phyloP scores from a whole-genome alignment of 2,113 vertebrate species.

The Callorhinus ursinus region DNA sequence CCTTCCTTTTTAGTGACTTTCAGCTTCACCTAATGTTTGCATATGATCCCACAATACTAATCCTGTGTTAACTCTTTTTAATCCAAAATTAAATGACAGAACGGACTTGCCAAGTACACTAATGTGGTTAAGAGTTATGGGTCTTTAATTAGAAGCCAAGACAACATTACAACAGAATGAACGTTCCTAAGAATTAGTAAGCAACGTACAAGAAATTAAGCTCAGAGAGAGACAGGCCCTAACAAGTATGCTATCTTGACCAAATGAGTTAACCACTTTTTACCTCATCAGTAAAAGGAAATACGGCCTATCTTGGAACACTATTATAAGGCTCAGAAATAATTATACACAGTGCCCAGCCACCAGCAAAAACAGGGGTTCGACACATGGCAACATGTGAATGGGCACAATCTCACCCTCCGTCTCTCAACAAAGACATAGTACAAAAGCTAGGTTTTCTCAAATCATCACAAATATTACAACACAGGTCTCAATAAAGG shows the following conservation, averaged over 20 bases:
- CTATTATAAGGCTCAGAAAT: neutral
- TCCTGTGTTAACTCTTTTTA: neutral
- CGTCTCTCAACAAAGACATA: neutral
- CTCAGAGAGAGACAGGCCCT: neutral
- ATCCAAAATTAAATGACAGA: neutral
- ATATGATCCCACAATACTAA: neutral
- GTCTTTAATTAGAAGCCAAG: neutral
- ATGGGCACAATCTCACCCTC: neutral
- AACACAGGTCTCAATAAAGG: neutral
- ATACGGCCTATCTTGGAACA: neutral
- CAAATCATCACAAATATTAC: neutral
- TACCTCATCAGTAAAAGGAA: neutral
- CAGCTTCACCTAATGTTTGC: neutral
- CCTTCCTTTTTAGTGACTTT: neutral
- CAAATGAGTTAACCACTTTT: neutral
- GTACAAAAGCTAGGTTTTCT: neutral
- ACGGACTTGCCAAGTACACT: neutral
- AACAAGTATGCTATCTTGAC: neutral
- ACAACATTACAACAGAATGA: neutral
- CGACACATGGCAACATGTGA: neutral
- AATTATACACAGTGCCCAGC: neutral
- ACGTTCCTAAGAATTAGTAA: neutral
- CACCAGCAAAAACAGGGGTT: neutral
- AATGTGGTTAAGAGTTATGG: neutral
- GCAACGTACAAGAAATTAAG: neutral